phyloP scores from a whole-genome alignment of 2,113 vertebrate genomes.

The Oreochromis spilurus region DNA sequence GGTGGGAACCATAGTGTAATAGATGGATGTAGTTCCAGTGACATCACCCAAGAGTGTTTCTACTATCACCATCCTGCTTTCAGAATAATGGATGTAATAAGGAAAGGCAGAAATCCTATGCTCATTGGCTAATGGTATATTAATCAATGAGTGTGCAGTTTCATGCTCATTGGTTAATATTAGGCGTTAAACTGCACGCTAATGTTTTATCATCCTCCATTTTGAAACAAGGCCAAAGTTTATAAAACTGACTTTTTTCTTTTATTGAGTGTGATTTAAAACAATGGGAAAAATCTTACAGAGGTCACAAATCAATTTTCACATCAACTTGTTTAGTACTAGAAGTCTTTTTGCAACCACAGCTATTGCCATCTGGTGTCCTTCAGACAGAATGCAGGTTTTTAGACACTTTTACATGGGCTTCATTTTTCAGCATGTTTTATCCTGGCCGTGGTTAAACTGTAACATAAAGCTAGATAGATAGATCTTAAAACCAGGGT shows the following conservation, averaged over 20 bases:
- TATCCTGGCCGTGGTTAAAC: not conserved
- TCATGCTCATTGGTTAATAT: not conserved
- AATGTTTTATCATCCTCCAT: not conserved
- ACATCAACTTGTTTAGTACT: not conserved
- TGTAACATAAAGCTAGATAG: not conserved
- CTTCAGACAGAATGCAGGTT: not conserved
- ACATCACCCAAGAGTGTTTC: not conserved
- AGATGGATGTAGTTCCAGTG: not conserved
- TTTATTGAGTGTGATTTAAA: fast-evolving
- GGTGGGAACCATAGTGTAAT: not conserved
- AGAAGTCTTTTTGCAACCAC: fast-evolving
- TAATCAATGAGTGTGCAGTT: fast-evolving
- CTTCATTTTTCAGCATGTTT: not conserved
- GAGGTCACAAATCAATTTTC: not conserved
- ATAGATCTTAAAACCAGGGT: not conserved
- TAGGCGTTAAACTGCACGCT: fast-evolving
- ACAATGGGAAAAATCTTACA: not conserved
- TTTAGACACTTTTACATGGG: not conserved
- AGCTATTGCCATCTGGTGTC: not conserved
- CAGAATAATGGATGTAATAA: not conserved
- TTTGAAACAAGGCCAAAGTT: not conserved
- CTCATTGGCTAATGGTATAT: not conserved
- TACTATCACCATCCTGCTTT: not conserved
- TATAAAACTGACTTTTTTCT: not conserved
- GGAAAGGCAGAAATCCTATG: too few relatives aligned